phyloP scores from a whole-genome alignment of 2,113 vertebrate species.

The Cyphomyrus plagiostoma region DNA sequence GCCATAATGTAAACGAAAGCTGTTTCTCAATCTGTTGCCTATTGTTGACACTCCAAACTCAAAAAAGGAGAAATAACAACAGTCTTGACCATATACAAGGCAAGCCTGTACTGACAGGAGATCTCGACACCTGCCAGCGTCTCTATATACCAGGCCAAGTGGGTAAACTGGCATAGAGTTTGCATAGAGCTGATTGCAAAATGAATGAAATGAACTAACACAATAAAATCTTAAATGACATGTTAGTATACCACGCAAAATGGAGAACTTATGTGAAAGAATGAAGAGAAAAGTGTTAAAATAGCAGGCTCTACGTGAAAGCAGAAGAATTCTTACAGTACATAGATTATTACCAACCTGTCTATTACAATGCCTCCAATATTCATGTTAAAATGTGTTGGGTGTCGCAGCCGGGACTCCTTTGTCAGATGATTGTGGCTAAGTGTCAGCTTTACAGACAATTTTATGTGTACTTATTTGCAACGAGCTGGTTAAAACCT shows the following conservation, averaged over 20 bases:
- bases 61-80: not conserved
- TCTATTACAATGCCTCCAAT: not conserved
- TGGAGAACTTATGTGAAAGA: not conserved
- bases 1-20: not conserved
- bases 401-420: not conserved
- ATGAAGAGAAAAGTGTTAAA: not conserved
- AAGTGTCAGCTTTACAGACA: not conserved
- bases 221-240: not conserved
- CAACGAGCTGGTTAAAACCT: not conserved
- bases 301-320: not conserved
- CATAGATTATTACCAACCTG: not conserved
- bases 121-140: not conserved
- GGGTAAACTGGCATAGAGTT: not conserved
- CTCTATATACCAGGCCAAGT: not conserved
- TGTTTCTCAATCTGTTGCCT: not conserved
- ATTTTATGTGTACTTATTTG: not conserved
- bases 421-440: not conserved
- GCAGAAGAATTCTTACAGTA: not conserved
- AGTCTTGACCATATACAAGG: not conserved
- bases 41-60: conserved; percentile 9
- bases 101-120: not conserved
- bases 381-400: not conserved
- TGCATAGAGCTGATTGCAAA: not conserved
- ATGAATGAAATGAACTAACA: not conserved
- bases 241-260: not conserved